Conservation (phyloP, 2,797 vertebrate species). For the Coregonus ussuriensis region DNA sequence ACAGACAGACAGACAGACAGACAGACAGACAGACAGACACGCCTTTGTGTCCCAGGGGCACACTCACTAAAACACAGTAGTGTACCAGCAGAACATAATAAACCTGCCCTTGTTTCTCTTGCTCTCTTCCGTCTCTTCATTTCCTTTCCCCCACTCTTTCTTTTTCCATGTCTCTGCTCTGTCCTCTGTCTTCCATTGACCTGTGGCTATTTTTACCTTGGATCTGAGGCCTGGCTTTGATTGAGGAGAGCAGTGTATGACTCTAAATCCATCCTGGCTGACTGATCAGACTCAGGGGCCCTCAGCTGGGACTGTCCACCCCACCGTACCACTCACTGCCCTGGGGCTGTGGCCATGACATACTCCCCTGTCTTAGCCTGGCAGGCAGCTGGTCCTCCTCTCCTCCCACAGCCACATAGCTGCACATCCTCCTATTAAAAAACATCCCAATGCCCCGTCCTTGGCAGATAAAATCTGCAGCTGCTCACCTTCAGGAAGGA, state of each 20-base stretch:
- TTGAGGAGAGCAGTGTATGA: neutral
- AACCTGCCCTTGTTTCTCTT: no score
- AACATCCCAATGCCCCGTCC: neutral
- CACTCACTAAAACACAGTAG: neutral
- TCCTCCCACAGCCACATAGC: conserved; percentile 9
- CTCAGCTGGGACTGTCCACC: neutral
- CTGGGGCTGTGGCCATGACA: neutral
- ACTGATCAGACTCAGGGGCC: neutral
- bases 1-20: conserved; percentile 7
- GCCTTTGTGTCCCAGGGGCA: no score
- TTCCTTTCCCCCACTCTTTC: neutral
- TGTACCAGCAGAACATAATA: neutral
- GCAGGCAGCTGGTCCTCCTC: neutral
- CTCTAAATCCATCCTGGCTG: neutral
- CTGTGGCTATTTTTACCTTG: neutral
- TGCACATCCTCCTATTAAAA: neutral
- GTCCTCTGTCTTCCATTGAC: neutral
- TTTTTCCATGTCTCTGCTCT: neutral
- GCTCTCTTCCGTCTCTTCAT: neutral
- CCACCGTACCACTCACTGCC: neutral
- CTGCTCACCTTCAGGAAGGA: conserved; percentile 11
- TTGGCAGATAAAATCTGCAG: neutral
- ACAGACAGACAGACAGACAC: conserved; percentile 9
- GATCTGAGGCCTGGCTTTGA: conserved; percentile 16
- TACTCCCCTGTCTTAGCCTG: neutral